Evolutionary conservation across 1,140 invertebrate genomes (phyloP), one percentile per base, ranked within the genome.

Genomic region (Drosophila ogumai): DNA sequence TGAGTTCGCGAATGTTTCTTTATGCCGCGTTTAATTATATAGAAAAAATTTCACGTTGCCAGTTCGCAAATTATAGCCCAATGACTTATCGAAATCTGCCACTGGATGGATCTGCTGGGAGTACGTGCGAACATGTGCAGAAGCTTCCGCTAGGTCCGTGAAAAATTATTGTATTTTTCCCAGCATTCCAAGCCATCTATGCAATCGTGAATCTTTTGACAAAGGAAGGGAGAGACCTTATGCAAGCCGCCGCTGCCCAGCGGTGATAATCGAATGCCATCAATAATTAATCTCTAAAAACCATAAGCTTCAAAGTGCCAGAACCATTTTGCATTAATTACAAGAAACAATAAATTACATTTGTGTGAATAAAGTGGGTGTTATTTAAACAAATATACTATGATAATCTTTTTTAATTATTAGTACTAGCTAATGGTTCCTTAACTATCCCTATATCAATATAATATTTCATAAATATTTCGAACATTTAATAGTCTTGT

Each of bases 41-140:
- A 87, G 75, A 88, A 82, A 77, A 88, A 86, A 88, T 81, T 86
- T 67, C 72, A 58, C 66, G 65, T 69, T 60, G 76, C 46, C 72
- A 84, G 61, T 57, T 60, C 28, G 72, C 84, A 87, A 87, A 87
- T 87, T 87, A 88, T 88, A 87, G 82, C 80, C 80, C 76, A 87
- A 87, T 87, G 82, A 87, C 82, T 87, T 87, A 88, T 88, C 82
- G 82, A 87, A 87, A 87, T 88, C 80, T 88, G 82, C 84, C 79
- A 82, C 75, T 68, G 79, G 79, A 76, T 68, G 79, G 79, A 81
- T 86, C 81, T 79, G 43, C 74, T 50, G 55, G 25, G 36, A 64
- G 82, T 63, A 87, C 75, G 82, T 86, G 82, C 71, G 76, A 64
- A 82, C 34, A 69, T 82, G 74, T 47, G 80, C 81, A 73, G 58